These are phyloP conservation scores for Protonemura montana DNA, from an alignment of 2,888 invertebrate species.

Conservation along the genomic window DNA sequence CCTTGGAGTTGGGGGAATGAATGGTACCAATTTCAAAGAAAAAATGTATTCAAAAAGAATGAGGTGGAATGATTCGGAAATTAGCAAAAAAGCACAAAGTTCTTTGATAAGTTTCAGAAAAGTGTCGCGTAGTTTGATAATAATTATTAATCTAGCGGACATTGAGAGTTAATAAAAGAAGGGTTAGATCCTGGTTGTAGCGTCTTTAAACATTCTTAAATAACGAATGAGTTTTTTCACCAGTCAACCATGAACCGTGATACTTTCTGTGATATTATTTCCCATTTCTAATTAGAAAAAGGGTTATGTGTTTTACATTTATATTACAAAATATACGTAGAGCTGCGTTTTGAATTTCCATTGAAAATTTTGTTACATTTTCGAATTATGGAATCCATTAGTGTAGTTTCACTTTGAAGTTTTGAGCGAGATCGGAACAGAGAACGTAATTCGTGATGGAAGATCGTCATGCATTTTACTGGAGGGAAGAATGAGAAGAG, in stretches of 20 bases:
- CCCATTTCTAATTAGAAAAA: constrained; percentile 36
- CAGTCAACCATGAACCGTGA: constrained; percentile 10
- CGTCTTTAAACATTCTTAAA: neutral
- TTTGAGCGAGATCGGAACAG: neutral
- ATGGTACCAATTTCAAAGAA: neutral
- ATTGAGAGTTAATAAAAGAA: neutral
- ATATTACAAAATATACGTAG: constrained; percentile 37
- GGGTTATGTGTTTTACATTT: constrained; percentile 39
- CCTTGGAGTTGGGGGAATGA: neutral
- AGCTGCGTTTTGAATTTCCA: constrained; percentile 35
- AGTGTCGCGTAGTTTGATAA: constrained; percentile 7
- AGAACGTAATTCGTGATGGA: constrained; percentile 29
- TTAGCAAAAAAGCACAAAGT: neutral
- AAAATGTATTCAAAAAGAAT: constrained; percentile 12
- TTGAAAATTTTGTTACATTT: constrained; percentile 39
- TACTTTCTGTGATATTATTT: constrained; percentile 29
- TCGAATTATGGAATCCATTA: constrained; percentile 48
- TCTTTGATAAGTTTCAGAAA: neutral
- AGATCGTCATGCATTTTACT: constrained; percentile 25
- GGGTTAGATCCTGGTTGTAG: neutral
- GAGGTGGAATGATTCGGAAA: neutral
- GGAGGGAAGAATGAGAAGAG: neutral
- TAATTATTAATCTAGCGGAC: neutral
- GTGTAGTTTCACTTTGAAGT: constrained; percentile 46
- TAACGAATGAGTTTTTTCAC: constrained; percentile 24